phyloP scores from a whole-genome alignment of 1,140 invertebrate genomes.

The Steinernema feltiae region DNA sequence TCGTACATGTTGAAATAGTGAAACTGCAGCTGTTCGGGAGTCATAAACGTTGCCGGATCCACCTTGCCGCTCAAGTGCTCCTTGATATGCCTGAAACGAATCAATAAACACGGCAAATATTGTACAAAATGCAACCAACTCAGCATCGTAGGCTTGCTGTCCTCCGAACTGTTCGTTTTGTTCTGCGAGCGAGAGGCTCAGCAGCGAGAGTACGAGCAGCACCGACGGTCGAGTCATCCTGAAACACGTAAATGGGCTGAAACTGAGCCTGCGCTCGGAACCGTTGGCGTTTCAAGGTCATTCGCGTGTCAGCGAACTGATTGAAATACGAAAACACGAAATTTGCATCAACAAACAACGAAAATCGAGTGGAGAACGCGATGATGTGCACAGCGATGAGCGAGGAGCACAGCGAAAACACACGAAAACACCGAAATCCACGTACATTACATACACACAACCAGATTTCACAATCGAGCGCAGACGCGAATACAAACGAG shows the following conservation, averaged over 20 bases:
- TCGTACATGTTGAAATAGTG: slow-evolving; percentile 62
- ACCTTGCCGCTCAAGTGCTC: slow-evolving; percentile 62
- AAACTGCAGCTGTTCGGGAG: slow-evolving; percentile 62
- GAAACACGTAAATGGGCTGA: not conserved
- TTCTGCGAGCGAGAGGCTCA: not conserved
- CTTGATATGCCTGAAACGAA: slow-evolving; percentile 60
- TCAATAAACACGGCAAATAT: slow-evolving; percentile 8
- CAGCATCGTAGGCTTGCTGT: slow-evolving; percentile 53
- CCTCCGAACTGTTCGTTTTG: slow-evolving; percentile 47
- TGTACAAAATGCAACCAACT: slow-evolving; percentile 35
- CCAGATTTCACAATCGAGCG: too few species aligned
- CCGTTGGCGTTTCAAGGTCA: not conserved
- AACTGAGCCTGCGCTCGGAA: not conserved
- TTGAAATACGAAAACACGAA: not conserved
- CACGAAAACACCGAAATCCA: too few species aligned
- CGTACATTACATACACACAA: too few species aligned
- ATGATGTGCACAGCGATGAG: too few species aligned
- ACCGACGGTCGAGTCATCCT: not conserved
- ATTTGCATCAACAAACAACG: not conserved
- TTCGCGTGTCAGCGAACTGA: not conserved
- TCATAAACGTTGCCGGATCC: slow-evolving; percentile 52
- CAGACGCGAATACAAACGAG: too few species aligned
- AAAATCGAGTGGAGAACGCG: not conserved
- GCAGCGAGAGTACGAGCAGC: not conserved
- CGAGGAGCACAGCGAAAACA: too few species aligned